A percentile compares a stretch with the other conserved stretches of the same genome.
These are phyloP conservation scores for Burhinus bistriatus DNA, from an alignment of 2,113 vertebrate species.

Conservation along the genomic window DNA sequence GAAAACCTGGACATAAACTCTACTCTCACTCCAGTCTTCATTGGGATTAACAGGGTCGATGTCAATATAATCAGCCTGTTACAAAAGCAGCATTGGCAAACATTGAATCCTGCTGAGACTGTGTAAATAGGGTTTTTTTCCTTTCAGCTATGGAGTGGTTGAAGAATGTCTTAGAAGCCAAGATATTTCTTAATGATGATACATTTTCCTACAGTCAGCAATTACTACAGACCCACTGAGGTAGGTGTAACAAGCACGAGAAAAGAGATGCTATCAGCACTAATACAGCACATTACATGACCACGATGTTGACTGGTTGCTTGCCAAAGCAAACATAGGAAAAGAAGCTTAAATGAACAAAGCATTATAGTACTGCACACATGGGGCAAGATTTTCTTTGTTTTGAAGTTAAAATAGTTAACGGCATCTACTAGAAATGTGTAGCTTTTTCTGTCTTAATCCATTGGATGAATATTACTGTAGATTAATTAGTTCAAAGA, in stretches of 20 bases:
- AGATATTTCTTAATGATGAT: neutral
- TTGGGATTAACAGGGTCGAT: neutral
- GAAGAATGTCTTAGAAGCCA: neutral
- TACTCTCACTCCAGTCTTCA: neutral
- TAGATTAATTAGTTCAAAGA: neutral
- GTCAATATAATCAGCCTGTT: neutral
- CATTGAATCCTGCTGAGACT: neutral
- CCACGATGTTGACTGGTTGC: neutral
- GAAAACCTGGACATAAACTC: neutral
- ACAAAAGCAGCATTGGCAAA: neutral
- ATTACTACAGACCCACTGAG: neutral
- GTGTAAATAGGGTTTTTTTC: neutral
- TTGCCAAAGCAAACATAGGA: neutral
- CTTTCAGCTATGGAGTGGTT: neutral
- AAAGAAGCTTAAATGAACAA: neutral
- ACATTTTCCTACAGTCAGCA: neutral
- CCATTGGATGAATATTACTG: neutral
- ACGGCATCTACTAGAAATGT: neutral
- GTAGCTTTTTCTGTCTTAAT: neutral
- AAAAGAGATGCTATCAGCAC: neutral
- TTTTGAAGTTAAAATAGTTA: neutral
- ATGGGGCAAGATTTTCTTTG: neutral
- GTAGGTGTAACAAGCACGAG: neutral
- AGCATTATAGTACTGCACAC: neutral
- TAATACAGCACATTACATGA: neutral